Evolutionary conservation across 2,888 invertebrate species (phyloP), one percentile per base, ranked within the genome.

Genomic region (Temnothorax rugatulus): DNA sequence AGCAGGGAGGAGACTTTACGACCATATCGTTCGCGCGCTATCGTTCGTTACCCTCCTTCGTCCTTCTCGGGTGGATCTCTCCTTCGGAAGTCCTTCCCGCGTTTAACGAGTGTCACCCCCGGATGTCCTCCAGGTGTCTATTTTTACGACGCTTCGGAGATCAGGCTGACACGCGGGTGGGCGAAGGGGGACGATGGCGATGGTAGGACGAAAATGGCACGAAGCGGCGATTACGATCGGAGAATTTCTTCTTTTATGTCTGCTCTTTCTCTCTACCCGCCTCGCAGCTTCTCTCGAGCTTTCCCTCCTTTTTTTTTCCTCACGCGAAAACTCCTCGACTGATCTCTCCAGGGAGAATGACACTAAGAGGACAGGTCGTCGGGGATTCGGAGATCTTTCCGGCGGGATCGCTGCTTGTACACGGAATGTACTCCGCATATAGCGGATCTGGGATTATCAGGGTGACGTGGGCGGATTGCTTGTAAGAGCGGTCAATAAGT

Each of bases 41-140:
- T 64, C 77, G 29, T 73, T 64, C 29, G 44, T 81, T 73, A 79
- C 52, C 29, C 47, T 47, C 29, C 29, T 9, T 68, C 82, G 25
- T 47, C 21, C 41, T 59, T 68, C 71, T 29, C 52, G 44, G 29
- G 38, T 7, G 38, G 13, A 13, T 77, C 38, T 52, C 74, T 59
- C 47, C 25, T 18, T 29, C 25, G 47, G 44, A 66, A 69, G 52
- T 74, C 59, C 57, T 47, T 11, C 21, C 25, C 68, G 68, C 85
- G 79, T 85, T 87, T 85, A 85, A 87, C 81, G 86, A 85, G 85
- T 59, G 57, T 81, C 84, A 79, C 71, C 83, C 83, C 50, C 54
- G 74, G 66, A 71, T 83, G 61, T 84, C 63, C 79, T 69, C 69
- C 54, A 77, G 77, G 83, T 84, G 76, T 84, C 83, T 84, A 71